Evolutionary conservation across 2,113 vertebrate species (phyloP).

Genomic region (Sylvilagus bachmani): DNA sequence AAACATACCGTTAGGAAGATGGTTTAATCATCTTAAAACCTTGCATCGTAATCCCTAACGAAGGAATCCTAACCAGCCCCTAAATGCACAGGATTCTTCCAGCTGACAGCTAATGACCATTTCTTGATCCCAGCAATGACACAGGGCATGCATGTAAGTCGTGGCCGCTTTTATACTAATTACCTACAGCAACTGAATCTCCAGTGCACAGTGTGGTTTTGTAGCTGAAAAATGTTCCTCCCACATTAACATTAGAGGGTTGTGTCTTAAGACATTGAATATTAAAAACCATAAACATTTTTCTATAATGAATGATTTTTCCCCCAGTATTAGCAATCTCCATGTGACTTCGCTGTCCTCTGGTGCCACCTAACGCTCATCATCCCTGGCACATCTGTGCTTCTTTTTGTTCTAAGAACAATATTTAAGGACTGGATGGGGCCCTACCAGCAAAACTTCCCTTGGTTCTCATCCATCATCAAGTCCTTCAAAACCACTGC

Average conservation of each 20-base stretch:
- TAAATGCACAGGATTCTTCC: neutral
- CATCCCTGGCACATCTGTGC: neutral
- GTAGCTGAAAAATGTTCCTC: neutral
- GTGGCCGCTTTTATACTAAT: neutral
- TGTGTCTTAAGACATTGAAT: no score
- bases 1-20: neutral
- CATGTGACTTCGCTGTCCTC: constrained; percentile 61
- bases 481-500: constrained; percentile 27
- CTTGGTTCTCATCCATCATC: constrained; percentile 57
- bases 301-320: neutral
- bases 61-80: neutral
- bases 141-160: neutral
- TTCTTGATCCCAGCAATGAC: neutral
- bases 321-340: neutral
- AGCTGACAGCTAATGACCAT: neutral
- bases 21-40: neutral
- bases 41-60: neutral
- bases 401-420: neutral
- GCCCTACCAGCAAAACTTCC: constrained; percentile 65
- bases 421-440: constrained; percentile 42
- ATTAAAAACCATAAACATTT: neutral
- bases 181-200: constrained; percentile 36
- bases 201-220: neutral
- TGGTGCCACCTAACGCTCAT: constrained; percentile 72
- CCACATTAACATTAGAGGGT: neutral